Percentiles rank a stretch among this genome's conserved stretches.
These are phyloP conservation scores for Drosophila birchii DNA, from an alignment of 2,888 invertebrate species.

Conservation along the genomic window DNA sequence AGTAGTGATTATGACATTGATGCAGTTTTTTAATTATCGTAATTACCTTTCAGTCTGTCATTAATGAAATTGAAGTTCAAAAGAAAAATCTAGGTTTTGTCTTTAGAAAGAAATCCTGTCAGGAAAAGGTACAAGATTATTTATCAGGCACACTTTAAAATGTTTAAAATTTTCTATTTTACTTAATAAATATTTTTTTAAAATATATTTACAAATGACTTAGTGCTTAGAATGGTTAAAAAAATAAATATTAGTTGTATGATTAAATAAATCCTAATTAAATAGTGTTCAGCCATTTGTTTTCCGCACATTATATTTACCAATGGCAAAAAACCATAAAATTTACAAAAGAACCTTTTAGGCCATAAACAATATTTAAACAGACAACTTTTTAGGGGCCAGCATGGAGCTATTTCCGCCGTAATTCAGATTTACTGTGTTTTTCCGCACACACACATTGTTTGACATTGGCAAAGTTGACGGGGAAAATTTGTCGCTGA, in stretches of 20 bases:
- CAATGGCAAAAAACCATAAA: neutral
- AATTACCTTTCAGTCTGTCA: neutral
- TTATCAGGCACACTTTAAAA: no score
- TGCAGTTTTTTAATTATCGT: neutral
- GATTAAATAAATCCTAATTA: slow-evolving; percentile 2
- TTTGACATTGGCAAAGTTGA: slow-evolving; percentile 28
- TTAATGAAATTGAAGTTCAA: no score
- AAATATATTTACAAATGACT: no score
- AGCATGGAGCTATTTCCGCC: slow-evolving; percentile 13
- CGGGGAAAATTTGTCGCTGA: slow-evolving; percentile 18
- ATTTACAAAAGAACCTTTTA: slow-evolving; percentile 6
- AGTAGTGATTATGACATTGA: no score
- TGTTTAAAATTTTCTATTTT: no score
- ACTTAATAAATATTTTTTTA: no score
- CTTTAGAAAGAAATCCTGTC: no score
- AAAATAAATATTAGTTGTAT: neutral
- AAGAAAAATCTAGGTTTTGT: neutral
- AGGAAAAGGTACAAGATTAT: no score
- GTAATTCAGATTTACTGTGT: slow-evolving; percentile 33
- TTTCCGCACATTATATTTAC: neutral
- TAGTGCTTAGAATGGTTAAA: no score
- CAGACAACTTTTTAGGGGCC: slow-evolving; percentile 12
- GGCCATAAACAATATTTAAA: slow-evolving; percentile 22
- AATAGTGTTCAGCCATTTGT: neutral
- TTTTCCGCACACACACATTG: slow-evolving; percentile 3